These are phyloP conservation scores for Thamnophis elegans DNA, from an alignment of 2,797 vertebrate species.

Conservation along the genomic window DNA sequence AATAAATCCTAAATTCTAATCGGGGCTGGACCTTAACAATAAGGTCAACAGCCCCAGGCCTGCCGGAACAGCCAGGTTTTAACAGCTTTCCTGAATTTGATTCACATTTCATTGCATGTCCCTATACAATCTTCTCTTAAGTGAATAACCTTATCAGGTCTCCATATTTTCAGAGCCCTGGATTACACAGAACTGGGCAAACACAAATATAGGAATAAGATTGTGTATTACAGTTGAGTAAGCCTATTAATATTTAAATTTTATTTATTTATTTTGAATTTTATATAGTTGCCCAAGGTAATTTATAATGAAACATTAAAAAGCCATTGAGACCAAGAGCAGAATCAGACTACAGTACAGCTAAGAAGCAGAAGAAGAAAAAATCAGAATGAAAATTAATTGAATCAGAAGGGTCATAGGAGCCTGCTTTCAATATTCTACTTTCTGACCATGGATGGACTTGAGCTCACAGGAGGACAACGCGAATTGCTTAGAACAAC, in stretches of 20 bases:
- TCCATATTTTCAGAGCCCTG: neutral
- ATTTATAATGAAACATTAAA: neutral
- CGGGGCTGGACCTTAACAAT: no score
- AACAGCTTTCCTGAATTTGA: no score
- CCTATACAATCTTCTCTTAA: neutral
- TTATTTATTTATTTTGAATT: neutral
- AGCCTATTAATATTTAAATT: neutral
- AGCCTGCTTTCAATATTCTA: neutral
- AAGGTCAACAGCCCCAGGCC: no score
- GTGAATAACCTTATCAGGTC: neutral
- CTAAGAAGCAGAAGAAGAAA: neutral
- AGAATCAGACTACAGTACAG: neutral
- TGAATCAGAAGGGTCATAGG: neutral
- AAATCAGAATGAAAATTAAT: neutral
- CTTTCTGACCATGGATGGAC: neutral
- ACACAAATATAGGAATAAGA: neutral
- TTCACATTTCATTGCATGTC: neutral
- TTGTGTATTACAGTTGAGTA: neutral
- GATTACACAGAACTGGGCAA: neutral
- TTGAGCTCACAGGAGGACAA: neutral
- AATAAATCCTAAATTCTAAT: no score
- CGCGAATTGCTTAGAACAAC: neutral
- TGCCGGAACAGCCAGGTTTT: no score
- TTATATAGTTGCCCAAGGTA: neutral
- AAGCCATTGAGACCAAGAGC: neutral